Evolutionary conservation across 2,113 vertebrate genomes (phyloP).

Genomic region (Elanus axillaris): DNA sequence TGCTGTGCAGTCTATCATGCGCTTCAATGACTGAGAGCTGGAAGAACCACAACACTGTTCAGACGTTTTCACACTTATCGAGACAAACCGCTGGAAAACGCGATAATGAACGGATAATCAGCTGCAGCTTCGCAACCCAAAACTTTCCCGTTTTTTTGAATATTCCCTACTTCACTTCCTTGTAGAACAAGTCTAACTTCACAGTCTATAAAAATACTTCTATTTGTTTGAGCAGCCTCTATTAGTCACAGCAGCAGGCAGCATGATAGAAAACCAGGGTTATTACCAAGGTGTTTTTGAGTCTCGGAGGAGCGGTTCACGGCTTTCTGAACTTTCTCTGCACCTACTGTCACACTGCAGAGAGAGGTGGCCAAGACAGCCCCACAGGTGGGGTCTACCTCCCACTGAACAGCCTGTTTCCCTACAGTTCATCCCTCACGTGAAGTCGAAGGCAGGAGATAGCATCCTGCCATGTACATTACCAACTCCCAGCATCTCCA

Average conservation of each 20-base stretch:
- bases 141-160: not conserved
- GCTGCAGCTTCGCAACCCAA: not conserved
- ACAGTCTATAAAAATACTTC: constrained; percentile 10
- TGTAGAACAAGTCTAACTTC: not conserved
- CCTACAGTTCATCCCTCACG: accelerated
- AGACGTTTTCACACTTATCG: not conserved
- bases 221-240: not conserved
- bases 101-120: not conserved
- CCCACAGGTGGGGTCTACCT: not conserved
- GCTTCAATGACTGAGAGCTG: not conserved
- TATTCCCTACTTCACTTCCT: not conserved
- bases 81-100: not conserved
- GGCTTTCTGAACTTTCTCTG: not conserved
- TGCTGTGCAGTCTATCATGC: not conserved
- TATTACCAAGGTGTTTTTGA: not conserved
- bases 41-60: not conserved
- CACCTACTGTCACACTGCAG: not conserved
- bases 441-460: not conserved
- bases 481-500: not conserved
- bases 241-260: not conserved
- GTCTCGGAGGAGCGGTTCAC: not conserved
- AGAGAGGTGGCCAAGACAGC: not conserved
- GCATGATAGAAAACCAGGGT: not conserved
- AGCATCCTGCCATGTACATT: not conserved
- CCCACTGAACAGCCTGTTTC: not conserved